These are phyloP conservation scores for Carcinoscorpius rotundicauda DNA, from an alignment of 1,140 invertebrate genomes.

Conservation along the genomic window DNA sequence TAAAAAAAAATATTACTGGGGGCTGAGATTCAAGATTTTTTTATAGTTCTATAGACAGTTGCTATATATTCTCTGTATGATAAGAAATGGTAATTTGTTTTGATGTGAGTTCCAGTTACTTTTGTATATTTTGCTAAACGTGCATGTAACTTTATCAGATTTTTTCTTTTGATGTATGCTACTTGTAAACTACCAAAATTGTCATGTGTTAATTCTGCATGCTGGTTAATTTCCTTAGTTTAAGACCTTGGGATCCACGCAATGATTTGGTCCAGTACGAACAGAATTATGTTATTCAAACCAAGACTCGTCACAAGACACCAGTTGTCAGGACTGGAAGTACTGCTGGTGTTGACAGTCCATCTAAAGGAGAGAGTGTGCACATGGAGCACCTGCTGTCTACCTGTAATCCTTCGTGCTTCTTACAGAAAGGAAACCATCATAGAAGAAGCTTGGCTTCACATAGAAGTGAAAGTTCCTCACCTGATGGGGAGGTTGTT, in stretches of 20 bases:
- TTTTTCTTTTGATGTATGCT: too few relatives aligned
- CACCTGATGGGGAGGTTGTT: conserved; percentile 31
- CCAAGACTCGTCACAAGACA: conserved; percentile 56
- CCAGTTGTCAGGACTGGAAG: conserved; percentile 43
- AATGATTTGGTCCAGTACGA: conserved; percentile 74
- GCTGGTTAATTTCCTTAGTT: conserved; percentile 22
- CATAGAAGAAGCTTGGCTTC: conserved; percentile 26
- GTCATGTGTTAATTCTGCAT: too few relatives aligned
- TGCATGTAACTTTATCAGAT: too few relatives aligned
- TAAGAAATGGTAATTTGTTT: too few relatives aligned
- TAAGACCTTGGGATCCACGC: conserved; percentile 62
- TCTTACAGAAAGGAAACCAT: conserved; percentile 27
- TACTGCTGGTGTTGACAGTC: conserved; percentile 44
- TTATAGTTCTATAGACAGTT: too few relatives aligned
- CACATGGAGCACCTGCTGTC: not conserved
- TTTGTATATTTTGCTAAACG: too few relatives aligned
- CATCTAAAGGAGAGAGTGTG: not conserved
- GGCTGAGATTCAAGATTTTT: too few relatives aligned
- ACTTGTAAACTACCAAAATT: too few relatives aligned
- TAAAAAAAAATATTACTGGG: too few relatives aligned
- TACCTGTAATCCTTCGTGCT: conserved; percentile 29
- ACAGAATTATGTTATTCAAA: conserved; percentile 51
- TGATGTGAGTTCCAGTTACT: too few relatives aligned
- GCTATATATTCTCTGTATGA: too few relatives aligned
- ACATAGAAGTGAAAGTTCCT: conserved; percentile 33